Evolutionary conservation across 2,113 vertebrate species (phyloP).

Genomic region (Scolopax mira): DNA sequence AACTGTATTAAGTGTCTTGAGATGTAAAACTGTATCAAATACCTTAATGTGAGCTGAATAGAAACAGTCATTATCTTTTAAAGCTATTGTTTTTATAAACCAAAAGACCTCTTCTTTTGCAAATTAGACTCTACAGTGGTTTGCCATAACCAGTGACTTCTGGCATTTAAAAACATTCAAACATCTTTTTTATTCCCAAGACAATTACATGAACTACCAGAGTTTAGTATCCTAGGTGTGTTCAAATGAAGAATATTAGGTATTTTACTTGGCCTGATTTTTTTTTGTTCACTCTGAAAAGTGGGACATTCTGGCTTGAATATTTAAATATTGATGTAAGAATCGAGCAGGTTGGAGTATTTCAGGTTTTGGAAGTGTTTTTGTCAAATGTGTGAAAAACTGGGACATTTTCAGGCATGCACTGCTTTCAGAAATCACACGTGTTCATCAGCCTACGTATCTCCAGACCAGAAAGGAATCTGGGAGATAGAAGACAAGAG

Average conservation of each 20-base stretch:
- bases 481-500: background rate
- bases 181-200: background rate
- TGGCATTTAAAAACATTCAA: background rate
- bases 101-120: background rate
- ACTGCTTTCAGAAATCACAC: constrained; percentile 11
- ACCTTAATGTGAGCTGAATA: background rate
- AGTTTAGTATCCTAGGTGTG: background rate
- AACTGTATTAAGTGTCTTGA: background rate
- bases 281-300: constrained; percentile 22
- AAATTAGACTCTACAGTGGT: background rate
- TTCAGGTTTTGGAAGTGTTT: constrained; percentile 45
- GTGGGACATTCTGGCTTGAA: constrained; percentile 22
- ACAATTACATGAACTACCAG: background rate
- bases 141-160: background rate
- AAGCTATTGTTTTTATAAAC: background rate
- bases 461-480: background rate
- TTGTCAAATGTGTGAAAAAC: constrained; percentile 53
- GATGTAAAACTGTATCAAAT: background rate
- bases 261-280: background rate
- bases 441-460: constrained; percentile 17
- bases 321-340: constrained; percentile 56
- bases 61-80: constrained; percentile 4
- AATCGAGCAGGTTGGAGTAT: constrained; percentile 48
- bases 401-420: constrained; percentile 34
- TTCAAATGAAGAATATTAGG: background rate